Evolutionary conservation across 2,113 vertebrate species (phyloP), one percentile per base, ranked within the genome.

Genomic region (Gymnogyps californianus): DNA sequence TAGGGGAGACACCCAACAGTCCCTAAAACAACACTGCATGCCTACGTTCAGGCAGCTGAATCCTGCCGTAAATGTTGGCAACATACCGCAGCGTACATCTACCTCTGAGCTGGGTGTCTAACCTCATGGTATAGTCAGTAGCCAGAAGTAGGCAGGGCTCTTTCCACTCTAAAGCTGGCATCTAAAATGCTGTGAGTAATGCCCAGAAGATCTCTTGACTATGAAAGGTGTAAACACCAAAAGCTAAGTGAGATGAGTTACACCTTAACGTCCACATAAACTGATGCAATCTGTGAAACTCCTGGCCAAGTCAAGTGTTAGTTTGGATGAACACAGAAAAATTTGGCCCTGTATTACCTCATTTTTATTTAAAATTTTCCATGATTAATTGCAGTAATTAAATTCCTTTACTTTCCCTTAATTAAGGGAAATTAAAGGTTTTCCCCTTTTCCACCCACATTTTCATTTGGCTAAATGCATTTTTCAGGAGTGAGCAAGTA

Each of bases 81-180:
- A 26, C 7, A 3, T 2, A 13, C 12, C 16, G 5, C 42, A 65
- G 20, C 0, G 1, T 26, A 28, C 36, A 28, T 28, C 26, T 57
- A 2, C 7, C 18, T 77, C 36, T 87, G 59, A 93, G 18, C 34
- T 54, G 4, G 6, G 16, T 52, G 16, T 49, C 54, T 31, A 8
- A 58, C 15, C 28, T 28, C 21, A 47, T 0, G 0, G 32, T 52
- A 46, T 0, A 78, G 46, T 10, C 77, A 34, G 28, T 17, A 24
- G 34, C 44, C 49, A 81, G 31, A 70, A 40, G 16, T 26, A 55
- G 34, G 31, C 28, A 84, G 34, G 36, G 47, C 38, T 40, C 46
- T 5, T 55, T 40, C 24, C 17, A 26, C 12, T n/a, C 32, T 54
- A 42, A 70, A 89, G 5, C 26, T 74, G 44, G 10, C 34, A 52